Base-by-base conservation (phyloP, 2,113 vertebrate genomes). In the Lampris megalopsis region DNA sequence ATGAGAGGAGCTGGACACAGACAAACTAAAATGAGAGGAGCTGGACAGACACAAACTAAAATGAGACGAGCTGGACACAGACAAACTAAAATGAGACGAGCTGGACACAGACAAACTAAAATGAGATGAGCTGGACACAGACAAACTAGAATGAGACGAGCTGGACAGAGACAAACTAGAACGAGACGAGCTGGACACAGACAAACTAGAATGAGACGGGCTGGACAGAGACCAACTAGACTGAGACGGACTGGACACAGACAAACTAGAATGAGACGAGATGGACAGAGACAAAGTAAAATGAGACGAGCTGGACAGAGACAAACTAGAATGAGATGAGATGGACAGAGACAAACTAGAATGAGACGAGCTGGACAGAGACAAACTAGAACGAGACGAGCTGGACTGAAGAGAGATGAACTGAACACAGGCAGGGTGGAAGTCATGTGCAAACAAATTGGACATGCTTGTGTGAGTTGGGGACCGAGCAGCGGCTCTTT, bases 401-500 rank as follows among this genome's bases (percentile, higher is more conserved):
- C 24, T 24, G 24, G 24, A 24, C 52, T 5, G 10, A n/a, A 54
- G 9, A 54, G 4, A 13, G n/a, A 13, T n/a, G 52, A 42, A 53
- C 41, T 1, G 41, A 61, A 60, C 73, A 4, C 70, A 62, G 47
- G 2, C 0, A 6, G 8, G 4, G 69, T 60, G 53, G 36, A 2
- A 38, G 61, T 61, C 13, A 61, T 50, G 0, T 35, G 37, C 49
- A 60, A 82, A 72, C 68, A 67, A 78, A 75, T 73, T 37, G 80
- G 37, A 2, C 1, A 52, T 70, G 52, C 35, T 75, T 73, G 81
- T 53, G 53, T 73, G 63, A 6, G 13, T 73, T 57, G 63, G 38
- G 24, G 68, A 61, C 9, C 48, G 54, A 63, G 68, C 85, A 82
- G 85, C 79, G 71, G 64, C 76, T 73, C 67, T 73, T 72, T 68